phyloP scores from a whole-genome alignment of 1,140 invertebrate genomes.

The Semibalanus balanoides region DNA sequence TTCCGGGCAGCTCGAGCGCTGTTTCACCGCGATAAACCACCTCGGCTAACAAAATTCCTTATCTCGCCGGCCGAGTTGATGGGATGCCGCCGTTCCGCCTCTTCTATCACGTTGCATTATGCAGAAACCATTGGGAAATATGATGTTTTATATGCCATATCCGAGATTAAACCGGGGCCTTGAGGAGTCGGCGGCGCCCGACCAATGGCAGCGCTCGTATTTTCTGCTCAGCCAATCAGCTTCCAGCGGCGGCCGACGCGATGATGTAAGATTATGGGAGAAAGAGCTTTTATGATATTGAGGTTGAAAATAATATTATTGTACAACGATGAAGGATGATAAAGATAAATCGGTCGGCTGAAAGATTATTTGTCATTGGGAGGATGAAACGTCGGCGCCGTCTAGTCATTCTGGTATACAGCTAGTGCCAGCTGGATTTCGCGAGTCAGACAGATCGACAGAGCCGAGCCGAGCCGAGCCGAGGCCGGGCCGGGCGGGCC shows the following conservation, averaged over 20 bases:
- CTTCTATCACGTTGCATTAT: neutral
- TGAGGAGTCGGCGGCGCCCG: neutral
- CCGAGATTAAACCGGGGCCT: neutral
- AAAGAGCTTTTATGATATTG: constrained; percentile 2
- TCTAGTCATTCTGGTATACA: neutral
- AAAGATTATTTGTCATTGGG: neutral
- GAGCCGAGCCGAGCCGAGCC: too few species aligned
- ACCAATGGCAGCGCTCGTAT: neutral
- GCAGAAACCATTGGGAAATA: constrained; percentile 2
- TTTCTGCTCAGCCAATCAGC: neutral
- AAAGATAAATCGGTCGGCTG: neutral
- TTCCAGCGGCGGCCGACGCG: neutral
- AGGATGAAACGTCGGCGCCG: neutral
- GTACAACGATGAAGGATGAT: neutral
- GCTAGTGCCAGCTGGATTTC: neutral
- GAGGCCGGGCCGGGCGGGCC: too few species aligned
- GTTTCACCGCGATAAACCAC: neutral
- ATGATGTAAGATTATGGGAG: constrained; percentile 2
- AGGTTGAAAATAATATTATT: constrained; percentile 3
- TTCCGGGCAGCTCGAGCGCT: neutral
- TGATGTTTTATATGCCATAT: constrained; percentile 2
- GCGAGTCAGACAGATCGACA: neutral
- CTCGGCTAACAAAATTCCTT: neutral
- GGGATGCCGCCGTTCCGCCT: neutral
- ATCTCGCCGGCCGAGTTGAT: neutral